Evolutionary conservation across 2,888 invertebrate genomes (phyloP).

Genomic region (Protonemura montana): DNA sequence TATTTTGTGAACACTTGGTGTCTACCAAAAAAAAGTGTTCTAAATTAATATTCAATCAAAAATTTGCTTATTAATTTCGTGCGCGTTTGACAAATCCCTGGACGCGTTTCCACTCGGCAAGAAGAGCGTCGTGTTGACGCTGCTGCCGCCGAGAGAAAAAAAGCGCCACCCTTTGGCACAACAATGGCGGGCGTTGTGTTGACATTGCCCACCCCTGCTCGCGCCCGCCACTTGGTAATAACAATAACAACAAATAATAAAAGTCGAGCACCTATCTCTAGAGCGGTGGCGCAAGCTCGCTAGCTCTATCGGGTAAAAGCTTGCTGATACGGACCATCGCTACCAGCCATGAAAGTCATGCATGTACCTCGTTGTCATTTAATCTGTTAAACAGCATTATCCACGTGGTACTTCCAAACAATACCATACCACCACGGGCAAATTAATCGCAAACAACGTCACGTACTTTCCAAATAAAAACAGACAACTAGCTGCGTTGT

Average conservation of each 20-base stretch:
- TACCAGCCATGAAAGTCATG: too few relatives aligned
- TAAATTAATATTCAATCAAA: conserved; percentile 7
- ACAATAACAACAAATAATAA: not conserved
- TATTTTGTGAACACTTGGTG: not conserved
- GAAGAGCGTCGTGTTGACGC: not conserved
- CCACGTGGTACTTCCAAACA: not conserved
- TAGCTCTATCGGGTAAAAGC: not conserved
- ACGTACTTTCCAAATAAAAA: not conserved
- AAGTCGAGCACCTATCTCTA: not conserved
- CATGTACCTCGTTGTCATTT: not conserved
- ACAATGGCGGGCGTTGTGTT: not conserved
- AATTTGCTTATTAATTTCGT: not conserved
- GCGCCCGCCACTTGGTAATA: not conserved
- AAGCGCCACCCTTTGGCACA: not conserved
- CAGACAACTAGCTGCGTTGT: not conserved
- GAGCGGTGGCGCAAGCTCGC: not conserved
- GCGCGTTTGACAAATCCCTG: not conserved
- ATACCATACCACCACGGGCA: not conserved
- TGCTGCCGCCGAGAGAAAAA: too few relatives aligned
- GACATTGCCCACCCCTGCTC: not conserved
- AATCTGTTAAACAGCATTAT: not conserved
- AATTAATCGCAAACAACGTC: not conserved
- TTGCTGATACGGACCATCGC: not conserved
- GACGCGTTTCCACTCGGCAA: not conserved
- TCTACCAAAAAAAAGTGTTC: not conserved